A percentile compares a stretch with the other conserved stretches of the same genome.
Evolutionary conservation across 2,113 vertebrate species (phyloP).

Genomic region (Antechinus stuartii): DNA sequence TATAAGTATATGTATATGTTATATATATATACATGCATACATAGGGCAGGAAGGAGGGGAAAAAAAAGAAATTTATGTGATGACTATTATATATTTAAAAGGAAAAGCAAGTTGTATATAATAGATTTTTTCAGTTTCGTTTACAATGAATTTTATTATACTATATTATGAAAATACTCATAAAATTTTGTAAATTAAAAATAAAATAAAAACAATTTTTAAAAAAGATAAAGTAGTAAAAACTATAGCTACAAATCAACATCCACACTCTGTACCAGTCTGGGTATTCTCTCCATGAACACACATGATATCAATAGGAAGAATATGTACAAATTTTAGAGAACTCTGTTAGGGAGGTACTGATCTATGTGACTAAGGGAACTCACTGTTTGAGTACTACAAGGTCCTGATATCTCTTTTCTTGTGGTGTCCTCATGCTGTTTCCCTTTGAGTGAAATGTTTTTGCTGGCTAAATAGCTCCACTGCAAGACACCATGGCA

Average conservation of each 20-base stretch:
- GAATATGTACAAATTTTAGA: neutral
- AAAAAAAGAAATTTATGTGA: too few relatives aligned
- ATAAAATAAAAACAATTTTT: too few relatives aligned
- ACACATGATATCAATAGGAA: neutral
- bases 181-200: too few relatives aligned
- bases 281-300: neutral
- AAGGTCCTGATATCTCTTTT: neutral
- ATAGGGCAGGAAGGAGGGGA: too few relatives aligned
- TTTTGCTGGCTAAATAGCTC: neutral
- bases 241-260: neutral
- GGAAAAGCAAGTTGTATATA: too few relatives aligned
- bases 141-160: too few relatives aligned
- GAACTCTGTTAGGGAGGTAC: neutral
- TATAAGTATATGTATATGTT: too few relatives aligned
- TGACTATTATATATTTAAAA: too few relatives aligned
- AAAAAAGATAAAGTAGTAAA: neutral
- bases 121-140: too few relatives aligned
- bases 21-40: too few relatives aligned
- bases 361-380: neutral
- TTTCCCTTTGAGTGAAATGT: neutral
- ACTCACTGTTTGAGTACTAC: neutral
- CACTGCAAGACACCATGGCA: neutral
- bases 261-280: too few relatives aligned
- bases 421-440: neutral
- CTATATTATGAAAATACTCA: too few relatives aligned